Evolutionary conservation across 2,797 vertebrate genomes (phyloP).

Genomic region (Parauchenoglanis punctatus): DNA sequence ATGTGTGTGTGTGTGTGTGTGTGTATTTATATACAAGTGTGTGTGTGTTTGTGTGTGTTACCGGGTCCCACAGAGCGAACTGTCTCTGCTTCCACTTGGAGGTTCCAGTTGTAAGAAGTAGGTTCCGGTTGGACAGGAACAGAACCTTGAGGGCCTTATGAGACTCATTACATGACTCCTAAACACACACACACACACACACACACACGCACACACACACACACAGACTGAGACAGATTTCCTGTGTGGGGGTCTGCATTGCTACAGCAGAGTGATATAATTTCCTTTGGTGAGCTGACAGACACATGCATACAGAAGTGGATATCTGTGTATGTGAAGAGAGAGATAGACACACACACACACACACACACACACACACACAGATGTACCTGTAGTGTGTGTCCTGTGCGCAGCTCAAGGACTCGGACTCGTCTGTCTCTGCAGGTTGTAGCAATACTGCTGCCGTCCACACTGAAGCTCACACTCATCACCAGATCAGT

Average conservation of each 20-base stretch:
- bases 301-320: neutral
- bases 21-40: too few relatives aligned
- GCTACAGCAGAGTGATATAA: neutral
- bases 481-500: conserved; percentile 86
- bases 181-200: conserved; percentile 32
- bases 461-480: conserved; percentile 89
- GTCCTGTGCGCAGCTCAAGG: conserved; percentile 82
- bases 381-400: conserved; percentile 78
- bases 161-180: conserved; percentile 81
- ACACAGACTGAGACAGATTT: conserved; percentile 40
- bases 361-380: conserved; percentile 47
- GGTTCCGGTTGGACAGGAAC: conserved; percentile 83
- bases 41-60: conserved; percentile 57
- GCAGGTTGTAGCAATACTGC: conserved; percentile 85
- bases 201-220: conserved; percentile 65
- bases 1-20: too few relatives aligned
- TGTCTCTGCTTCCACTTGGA: conserved; percentile 94
- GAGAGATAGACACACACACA: neutral
- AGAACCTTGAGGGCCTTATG: conserved; percentile 87
- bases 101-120: conserved; percentile 87
- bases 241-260: neutral
- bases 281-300: neutral
- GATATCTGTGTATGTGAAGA: neutral
- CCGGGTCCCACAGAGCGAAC: conserved; percentile 89
- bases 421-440: conserved; percentile 86